Base-by-base conservation (phyloP, 2,888 invertebrate genomes). In the Brassicogethes aeneus region DNA sequence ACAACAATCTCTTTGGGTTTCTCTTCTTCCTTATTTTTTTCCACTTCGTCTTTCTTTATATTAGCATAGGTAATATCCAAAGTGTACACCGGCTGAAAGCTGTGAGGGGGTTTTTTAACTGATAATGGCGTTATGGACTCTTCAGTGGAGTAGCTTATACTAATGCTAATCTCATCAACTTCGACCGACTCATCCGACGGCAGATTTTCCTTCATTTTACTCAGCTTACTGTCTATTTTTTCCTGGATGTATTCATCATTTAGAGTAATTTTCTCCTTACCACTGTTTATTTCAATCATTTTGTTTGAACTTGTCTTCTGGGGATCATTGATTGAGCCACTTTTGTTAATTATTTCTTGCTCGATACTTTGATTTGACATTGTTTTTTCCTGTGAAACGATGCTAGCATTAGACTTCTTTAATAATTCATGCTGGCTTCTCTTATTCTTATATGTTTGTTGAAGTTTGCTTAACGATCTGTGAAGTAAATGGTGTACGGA, bases 111-210 rank as follows among this genome's bases (percentile, higher is more conserved):
- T n/a, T n/a, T n/a, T 23, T 23, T 23, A 5, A 7, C 5, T 10
- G 5, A 5, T 23, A 23, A 12, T 13, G n/a, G 3, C 10, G 23
- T 17, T 15, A 23, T 29, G 12, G 17, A 7, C 17, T 46, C 46
- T 5, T 44, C 46, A 2, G 42, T 43, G 2, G 47, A 43, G 34
- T 45, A 47, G 23, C 45, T 47, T 3, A 47, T 17, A 2, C 39
- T 45, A 33, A 47, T n/a, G 16, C 45, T 47, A 14, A 43, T 45
- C 39, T 34, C 40, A 14, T 47, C 45, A 16, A 30, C 43, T 3
- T 41, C 43, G 8, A 13, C 14, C 10, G 29, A 15, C 3, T 15
- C 31, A 23, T 29, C 35, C 15, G 14, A 14, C 5, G 5, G 23
- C 10, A 23, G 10, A 7, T 5, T 23, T 7, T 15, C 14, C 8